A percentile compares a stretch with the other conserved stretches of the same genome.
Evolutionary conservation across 37 sponge, comb jelly and placozoan species (phyloP).

Genomic region (Dysidea cf. avara): DNA sequence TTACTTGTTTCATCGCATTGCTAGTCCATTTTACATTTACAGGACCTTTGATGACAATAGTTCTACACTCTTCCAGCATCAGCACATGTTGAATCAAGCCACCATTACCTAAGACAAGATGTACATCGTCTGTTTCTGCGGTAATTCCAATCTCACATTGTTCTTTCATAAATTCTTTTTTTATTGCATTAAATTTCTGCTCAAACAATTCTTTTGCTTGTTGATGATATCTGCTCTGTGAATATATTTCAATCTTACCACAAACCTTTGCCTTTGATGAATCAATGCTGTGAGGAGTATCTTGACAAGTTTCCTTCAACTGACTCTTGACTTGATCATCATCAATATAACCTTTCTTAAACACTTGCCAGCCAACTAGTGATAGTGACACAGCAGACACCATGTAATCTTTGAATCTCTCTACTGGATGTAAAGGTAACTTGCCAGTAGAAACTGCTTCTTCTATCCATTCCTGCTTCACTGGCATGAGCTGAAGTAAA

Average conservation of each 20-base stretch:
- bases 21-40: background rate
- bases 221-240: slow-evolving; percentile 12
- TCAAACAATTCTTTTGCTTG: background rate
- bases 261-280: background rate
- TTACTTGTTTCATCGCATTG: background rate
- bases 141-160: slow-evolving; percentile 31
- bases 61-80: slow-evolving; percentile 52
- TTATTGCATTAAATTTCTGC: background rate
- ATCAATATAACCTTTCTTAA: background rate
- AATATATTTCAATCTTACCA: slow-evolving; percentile 21
- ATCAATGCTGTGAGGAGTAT: background rate
- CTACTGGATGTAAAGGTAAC: slow-evolving; percentile 28
- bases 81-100: slow-evolving; percentile 46
- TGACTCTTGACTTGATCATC: too few relatives aligned
- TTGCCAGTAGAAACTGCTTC: slow-evolving; percentile 46
- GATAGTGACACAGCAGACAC: slow-evolving; percentile 23
- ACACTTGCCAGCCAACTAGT: slow-evolving; percentile 17
- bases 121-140: slow-evolving; percentile 23
- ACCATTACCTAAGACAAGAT: slow-evolving; percentile 50
- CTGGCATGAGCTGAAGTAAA: slow-evolving; percentile 53
- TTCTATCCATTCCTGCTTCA: slow-evolving; percentile 65
- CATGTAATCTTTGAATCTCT: slow-evolving; percentile 4
- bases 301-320: too few relatives aligned
- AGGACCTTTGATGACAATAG: slow-evolving; percentile 27
- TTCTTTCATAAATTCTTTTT: slow-evolving; percentile 9